These are phyloP conservation scores for Aplysina aerophoba DNA, from an alignment of 37 sponge, comb jelly and placozoan species.

Conservation along the genomic window DNA sequence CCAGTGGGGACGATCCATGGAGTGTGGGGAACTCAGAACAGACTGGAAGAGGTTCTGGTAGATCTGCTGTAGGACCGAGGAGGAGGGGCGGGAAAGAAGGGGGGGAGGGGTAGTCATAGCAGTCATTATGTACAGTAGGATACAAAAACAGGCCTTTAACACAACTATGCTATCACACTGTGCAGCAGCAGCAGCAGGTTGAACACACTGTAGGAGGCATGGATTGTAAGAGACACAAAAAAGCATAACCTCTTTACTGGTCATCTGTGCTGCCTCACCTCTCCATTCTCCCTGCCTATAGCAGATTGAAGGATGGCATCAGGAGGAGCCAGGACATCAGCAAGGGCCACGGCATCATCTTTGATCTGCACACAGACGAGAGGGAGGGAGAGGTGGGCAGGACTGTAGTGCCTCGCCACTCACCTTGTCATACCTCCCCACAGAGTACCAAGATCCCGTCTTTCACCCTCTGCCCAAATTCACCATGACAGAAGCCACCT, in stretches of 20 bases:
- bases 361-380: constrained; percentile 66
- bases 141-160: no score
- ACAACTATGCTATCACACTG: no score
- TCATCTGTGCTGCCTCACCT: constrained; percentile 48
- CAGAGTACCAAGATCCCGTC: constrained; percentile 64
- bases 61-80: constrained; percentile 52
- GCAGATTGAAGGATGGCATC: constrained; percentile 84
- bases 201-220: no score
- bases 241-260: no score
- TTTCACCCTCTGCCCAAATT: constrained; percentile 44
- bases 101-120: no score
- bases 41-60: constrained; percentile 77
- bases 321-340: constrained; percentile 90
- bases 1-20: constrained; percentile 69
- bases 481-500: constrained; percentile 73
- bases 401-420: background rate
- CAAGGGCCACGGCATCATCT: constrained; percentile 83
- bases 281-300: constrained; percentile 83
- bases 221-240: no score
- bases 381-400: background rate
- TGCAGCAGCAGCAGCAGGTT: no score
- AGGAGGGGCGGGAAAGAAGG: background rate
- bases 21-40: constrained; percentile 57
- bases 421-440: constrained; percentile 30
- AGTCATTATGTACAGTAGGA: no score